Evolutionary conservation across 2,888 invertebrate genomes (phyloP), one percentile per base, ranked within the genome.

Genomic region (Allolobophora icterica): DNA sequence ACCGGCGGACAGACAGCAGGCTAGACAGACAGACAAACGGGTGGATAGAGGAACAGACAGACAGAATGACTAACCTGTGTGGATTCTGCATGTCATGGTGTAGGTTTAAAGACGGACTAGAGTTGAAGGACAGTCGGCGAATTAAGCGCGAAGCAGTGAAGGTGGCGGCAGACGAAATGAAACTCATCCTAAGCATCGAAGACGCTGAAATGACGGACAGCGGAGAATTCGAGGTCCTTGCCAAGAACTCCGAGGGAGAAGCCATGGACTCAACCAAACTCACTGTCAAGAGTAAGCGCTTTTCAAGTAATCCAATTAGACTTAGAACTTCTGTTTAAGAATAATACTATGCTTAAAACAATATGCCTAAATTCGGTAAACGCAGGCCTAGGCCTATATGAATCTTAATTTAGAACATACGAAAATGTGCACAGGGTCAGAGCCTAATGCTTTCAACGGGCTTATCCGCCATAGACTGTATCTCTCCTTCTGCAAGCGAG

Each of bases 181-280:
- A 45, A 42, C 21, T 89, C 52, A 19, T n/a, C 30, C 15, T 52
- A 6, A 42, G 89, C 33, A 33, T 89, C 33, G 42, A 42, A 2
- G 52, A 89, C 40, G 45, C 52, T 2, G 40, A 42, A n/a, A 45
- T 89, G 24, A 30, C n/a, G 33, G 89, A 89, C 33, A 35, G 35
- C 21, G 52, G 45, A n/a, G 34, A 33, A 45, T 42, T 42, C 38
- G 33, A 52, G 17, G 52, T 89, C 45, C 30, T 35, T 1, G 89
- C 89, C 42, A 42, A 30, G 21, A 89, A 89, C 45, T 89, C 89
- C 21, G 89, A 89, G 13, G 89, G 89, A 40, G 52, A 42, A 42
- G 89, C 89, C 0, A 24, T 24, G 35, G 87, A 87, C 35, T 24
- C 87, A 17, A 33, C 87, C 24, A 87, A 1, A 17, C 87, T 87